phyloP scores from a whole-genome alignment of 2,797 vertebrate species.

The Oophaga sylvatica region DNA sequence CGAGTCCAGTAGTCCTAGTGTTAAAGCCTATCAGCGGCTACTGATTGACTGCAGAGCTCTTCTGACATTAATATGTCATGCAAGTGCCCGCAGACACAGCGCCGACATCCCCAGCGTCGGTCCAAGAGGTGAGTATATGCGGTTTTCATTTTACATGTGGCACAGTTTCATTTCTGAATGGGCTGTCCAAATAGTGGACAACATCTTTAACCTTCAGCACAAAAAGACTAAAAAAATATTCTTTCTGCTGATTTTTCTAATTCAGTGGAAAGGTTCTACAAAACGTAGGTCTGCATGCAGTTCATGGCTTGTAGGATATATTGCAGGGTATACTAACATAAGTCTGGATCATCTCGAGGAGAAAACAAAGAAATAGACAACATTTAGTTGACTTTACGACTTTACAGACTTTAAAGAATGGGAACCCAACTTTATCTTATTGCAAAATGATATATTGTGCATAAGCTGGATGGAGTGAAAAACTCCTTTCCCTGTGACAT shows the following conservation, averaged over 20 bases:
- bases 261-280: not conserved
- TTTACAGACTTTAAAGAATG: not conserved
- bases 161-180: too few species aligned
- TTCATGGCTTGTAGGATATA: not conserved
- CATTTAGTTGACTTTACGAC: not conserved
- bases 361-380: not conserved
- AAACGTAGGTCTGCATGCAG: not conserved
- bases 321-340: not conserved
- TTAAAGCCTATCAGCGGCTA: too few species aligned
- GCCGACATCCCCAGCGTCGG: too few species aligned
- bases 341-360: not conserved
- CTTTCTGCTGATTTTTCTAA: not conserved
- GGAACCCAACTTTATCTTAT: constrained; percentile 19
- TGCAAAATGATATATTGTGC: constrained; percentile 30
- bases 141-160: too few species aligned
- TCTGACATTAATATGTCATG: too few species aligned
- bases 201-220: not conserved
- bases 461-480: constrained; percentile 20
- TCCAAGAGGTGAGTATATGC: too few species aligned
- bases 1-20: too few species aligned
- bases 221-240: not conserved
- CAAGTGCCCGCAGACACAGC: too few species aligned
- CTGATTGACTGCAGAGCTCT: too few species aligned
- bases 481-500: constrained; percentile 7
- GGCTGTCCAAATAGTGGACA: too few species aligned